Evolutionary conservation across 2,888 invertebrate species (phyloP), one percentile per base, ranked within the genome.

Genomic region (Listrodromus nycthemerus): DNA sequence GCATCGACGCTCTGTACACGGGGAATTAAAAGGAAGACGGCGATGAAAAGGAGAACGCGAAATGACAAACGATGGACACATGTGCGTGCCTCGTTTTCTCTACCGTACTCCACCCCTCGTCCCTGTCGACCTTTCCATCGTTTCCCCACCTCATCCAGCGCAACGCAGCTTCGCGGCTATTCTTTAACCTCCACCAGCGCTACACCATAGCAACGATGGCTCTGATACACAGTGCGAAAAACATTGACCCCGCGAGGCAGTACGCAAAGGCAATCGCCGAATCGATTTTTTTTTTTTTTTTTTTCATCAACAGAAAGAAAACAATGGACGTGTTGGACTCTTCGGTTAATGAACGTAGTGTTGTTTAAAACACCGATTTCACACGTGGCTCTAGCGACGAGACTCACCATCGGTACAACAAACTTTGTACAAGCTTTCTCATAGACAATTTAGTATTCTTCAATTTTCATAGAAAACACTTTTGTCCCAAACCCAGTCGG

Each of bases 41-140:
- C 87, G 85, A 87, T 86, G 88, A 90, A 87, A 87, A 45, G 88
- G 88, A 89, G 89, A 91, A 88, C 87, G 88, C 88, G 88, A 87
- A 90, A 88, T 91, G 90, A 91, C 90, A 90, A 90, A 91, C 89
- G 91, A 91, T 88, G 87, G 88, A 90, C 91, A 89, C 89, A 90
- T 90, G 91, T 89, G 89, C 79, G 67, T 78, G 79, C 82, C 86
- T 81, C 84, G 83, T 85, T 80, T 82, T 52, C 24, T 48, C 58
- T 69, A 33, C 67, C 52, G 10, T 24, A 30, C 61, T 67, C 55
- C 50, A n/a, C 41, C 41, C 13, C 24, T 19, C 33, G 37, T 73
- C 45, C 50, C 41, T 55, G 69, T 76, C 50, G 21, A 55, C 55
- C 19, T 74, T 37, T 19, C 75, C 61, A 50, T 71, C 24, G 79